Percentiles rank a stretch among this genome's conserved stretches.
Evolutionary conservation across 2,113 vertebrate genomes (phyloP).

Genomic region (Ailurus styani): DNA sequence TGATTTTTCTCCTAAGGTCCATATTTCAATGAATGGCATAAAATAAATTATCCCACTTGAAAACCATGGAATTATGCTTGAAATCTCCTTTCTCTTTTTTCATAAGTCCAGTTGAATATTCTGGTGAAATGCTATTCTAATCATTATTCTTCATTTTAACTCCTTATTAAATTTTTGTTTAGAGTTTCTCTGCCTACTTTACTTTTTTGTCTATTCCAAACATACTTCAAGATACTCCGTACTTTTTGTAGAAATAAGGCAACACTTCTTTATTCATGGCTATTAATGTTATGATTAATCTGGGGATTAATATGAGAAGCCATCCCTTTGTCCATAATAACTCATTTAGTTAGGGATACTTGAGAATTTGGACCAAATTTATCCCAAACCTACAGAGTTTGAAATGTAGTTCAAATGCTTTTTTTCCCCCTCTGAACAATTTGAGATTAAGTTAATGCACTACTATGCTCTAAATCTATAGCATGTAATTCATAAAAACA

Average conservation of each 20-base stretch:
- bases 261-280: not conserved
- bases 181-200: not conserved
- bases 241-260: not conserved
- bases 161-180: not conserved
- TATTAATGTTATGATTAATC: not conserved
- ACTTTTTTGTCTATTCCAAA: not conserved
- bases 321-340: not conserved
- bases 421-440: not conserved
- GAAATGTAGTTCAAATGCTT: not conserved
- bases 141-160: not conserved
- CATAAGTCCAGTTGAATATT: not conserved
- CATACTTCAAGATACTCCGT: not conserved
- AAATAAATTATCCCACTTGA: not conserved
- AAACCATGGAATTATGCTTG: not conserved
- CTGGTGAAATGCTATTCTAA: not conserved
- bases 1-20: not conserved
- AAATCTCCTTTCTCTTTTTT: not conserved
- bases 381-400: not conserved
- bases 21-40: not conserved
- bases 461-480: not conserved
- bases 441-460: not conserved
- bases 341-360: not conserved
- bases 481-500: not conserved
- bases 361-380: not conserved
- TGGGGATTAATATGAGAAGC: not conserved